phyloP scores from a whole-genome alignment of 2,888 invertebrate species.

The Apoda limacodes region DNA sequence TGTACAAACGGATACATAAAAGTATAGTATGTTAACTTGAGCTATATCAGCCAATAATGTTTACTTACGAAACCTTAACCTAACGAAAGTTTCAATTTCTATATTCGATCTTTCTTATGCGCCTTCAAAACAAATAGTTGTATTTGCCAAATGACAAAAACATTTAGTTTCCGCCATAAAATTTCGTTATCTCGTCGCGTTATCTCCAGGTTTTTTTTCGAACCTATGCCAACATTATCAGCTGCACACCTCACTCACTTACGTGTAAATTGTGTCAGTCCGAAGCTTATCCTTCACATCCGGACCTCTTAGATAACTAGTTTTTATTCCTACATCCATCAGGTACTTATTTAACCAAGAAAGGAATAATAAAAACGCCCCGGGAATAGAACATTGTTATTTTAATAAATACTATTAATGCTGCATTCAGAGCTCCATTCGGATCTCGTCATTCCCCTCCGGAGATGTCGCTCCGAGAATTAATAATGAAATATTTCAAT shows the following conservation, averaged over 20 bases:
- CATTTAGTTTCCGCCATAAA: no score
- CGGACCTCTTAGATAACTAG: slow-evolving; percentile 34
- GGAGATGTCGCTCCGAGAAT: slow-evolving; percentile 50
- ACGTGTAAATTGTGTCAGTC: slow-evolving; percentile 47
- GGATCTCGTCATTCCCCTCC: slow-evolving; percentile 43
- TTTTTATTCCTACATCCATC: slow-evolving; percentile 22
- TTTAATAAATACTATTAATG: slow-evolving; percentile 60
- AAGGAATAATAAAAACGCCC: slow-evolving; percentile 32
- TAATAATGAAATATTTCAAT: slow-evolving; percentile 68
- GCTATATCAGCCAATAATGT: no score
- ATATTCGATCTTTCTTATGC: no score
- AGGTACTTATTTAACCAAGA: slow-evolving; percentile 23
- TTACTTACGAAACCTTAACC: no score
- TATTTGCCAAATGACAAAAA: no score
- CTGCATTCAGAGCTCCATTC: slow-evolving; percentile 44
- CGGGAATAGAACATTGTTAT: slow-evolving; percentile 48
- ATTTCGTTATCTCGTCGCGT: slow-evolving; percentile 34
- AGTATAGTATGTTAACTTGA: no score
- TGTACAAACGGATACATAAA: no score
- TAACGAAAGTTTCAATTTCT: no score
- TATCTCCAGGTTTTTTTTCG: slow-evolving; percentile 45
- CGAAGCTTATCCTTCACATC: slow-evolving; percentile 47
- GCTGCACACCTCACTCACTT: slow-evolving; percentile 31
- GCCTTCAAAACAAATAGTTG: no score
- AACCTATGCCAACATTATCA: slow-evolving; percentile 56